A percentile compares a stretch with the other conserved stretches of the same genome.
Evolutionary conservation across 2,888 invertebrate species (phyloP).

Genomic region (Drosophila ezoana): DNA sequence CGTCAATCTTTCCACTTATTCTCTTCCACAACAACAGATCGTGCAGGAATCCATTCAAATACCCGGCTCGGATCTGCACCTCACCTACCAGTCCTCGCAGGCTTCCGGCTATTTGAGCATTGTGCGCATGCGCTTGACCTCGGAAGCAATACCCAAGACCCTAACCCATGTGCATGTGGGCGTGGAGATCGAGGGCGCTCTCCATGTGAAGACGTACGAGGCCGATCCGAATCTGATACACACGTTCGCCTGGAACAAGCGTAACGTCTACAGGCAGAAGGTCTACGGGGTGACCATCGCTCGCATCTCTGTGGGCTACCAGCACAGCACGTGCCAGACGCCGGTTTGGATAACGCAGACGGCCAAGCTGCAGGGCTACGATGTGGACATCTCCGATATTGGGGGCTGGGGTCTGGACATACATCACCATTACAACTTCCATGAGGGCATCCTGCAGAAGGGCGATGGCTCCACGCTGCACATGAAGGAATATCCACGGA

Average conservation of each 20-base stretch:
- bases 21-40: slow-evolving; percentile 87
- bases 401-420: slow-evolving; percentile 99
- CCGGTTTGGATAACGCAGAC: slow-evolving; percentile 98
- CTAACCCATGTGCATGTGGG: slow-evolving; percentile 95
- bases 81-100: slow-evolving; percentile 98
- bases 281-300: slow-evolving; percentile 95
- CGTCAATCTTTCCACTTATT: slow-evolving; percentile 10
- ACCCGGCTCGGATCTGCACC: slow-evolving; percentile 95
- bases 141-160: slow-evolving; percentile 91
- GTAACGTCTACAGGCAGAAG: slow-evolving; percentile 98
- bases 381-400: slow-evolving; percentile 97
- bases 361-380: slow-evolving; percentile 96
- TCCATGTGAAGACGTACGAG: slow-evolving; percentile 96
- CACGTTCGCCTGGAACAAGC: slow-evolving; percentile 98
- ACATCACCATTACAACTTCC: slow-evolving; percentile 99
- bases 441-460: slow-evolving; percentile 98
- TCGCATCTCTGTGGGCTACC: slow-evolving; percentile 96
- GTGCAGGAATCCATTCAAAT: slow-evolving; percentile 98
- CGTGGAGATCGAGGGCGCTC: slow-evolving; percentile 96
- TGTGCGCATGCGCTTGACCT: slow-evolving; percentile 95
- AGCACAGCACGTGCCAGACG: slow-evolving; percentile 93
- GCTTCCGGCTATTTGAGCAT: slow-evolving; percentile 97
- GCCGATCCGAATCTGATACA: slow-evolving; percentile 98
- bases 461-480: slow-evolving; percentile 98
- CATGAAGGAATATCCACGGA: slow-evolving; percentile 95